Conservation (phyloP, 2,113 vertebrate genomes). For the Gracilinanus agilis region DNA sequence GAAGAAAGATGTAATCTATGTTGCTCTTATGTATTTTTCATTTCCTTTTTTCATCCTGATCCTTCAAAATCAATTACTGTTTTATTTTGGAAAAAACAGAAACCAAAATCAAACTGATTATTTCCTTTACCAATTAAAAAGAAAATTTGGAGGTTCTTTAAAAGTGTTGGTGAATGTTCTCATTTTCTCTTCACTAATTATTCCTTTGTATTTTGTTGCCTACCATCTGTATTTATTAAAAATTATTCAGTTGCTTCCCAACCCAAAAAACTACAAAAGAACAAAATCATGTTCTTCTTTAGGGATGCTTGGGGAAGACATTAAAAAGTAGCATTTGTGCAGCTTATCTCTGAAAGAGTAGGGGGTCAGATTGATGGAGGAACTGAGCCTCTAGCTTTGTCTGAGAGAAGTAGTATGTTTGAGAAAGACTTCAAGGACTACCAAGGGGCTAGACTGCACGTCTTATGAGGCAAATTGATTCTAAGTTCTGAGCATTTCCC, state of each 20-base stretch:
- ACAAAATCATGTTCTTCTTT: conserved; percentile 61
- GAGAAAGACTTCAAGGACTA: conserved; percentile 15
- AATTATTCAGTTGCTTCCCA: conserved; percentile 74
- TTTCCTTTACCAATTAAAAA: conserved; percentile 29
- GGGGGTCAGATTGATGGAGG: no score
- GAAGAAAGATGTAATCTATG: conserved; percentile 50
- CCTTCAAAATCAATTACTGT: conserved; percentile 43
- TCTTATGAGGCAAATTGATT: conserved; percentile 74
- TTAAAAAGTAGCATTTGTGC: neutral
- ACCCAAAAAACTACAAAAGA: conserved; percentile 66
- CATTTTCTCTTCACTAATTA: neutral
- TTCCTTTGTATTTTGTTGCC: neutral
- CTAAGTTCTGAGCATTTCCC: conserved; percentile 91
- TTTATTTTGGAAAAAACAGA: conserved; percentile 56
- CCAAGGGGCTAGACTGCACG: conserved; percentile 49
- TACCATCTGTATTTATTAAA: conserved; percentile 70
- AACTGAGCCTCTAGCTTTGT: no score
- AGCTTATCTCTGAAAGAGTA: neutral
- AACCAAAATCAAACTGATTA: conserved; percentile 53
- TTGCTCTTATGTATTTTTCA: conserved; percentile 40
- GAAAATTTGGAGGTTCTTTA: conserved; percentile 55
- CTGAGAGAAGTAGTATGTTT: neutral
- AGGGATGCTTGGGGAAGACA: conserved; percentile 21
- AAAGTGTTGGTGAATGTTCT: conserved; percentile 29
- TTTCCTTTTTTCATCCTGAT: conserved; percentile 15